Evolutionary conservation across 2,888 invertebrate genomes (phyloP), one percentile per base, ranked within the genome.

Genomic region (Ectemnius continuus): DNA sequence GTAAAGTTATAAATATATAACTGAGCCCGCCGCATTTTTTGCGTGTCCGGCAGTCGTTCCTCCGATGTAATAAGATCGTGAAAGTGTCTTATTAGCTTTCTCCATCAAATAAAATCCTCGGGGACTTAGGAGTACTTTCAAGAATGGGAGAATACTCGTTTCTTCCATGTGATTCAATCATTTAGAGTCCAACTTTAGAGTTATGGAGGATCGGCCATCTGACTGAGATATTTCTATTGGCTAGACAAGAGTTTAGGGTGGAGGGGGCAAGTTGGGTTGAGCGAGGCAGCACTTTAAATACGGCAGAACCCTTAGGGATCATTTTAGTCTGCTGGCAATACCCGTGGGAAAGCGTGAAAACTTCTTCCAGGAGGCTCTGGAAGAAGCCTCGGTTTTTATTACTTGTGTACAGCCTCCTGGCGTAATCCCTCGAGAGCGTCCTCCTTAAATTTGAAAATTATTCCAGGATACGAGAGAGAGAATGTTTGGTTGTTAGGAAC

Each of bases 1-100:
- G 63, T 71, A 76, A 52, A 66, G 66, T 77, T 77, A 71, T 76
- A 77, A 77, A 77, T 76, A 65, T 76, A 77, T 68, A 76, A 71
- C 68, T 57, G 76, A 75, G 71, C 20, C 47, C 65, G 71, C 47
- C 65, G 71, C 62, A 61, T 48, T 71, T 76, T 74, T 60, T 36
- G 62, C 16, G 20, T 11, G 28, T 4, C 28, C 11, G 60, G 4
- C 28, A 14, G 36, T 28, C 14, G 4, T 16, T 13, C 16, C 5
- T 4, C 4, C 52, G 16, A 16, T 52, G 52, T 52, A 52, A 52
- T 52, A 14, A 8, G 5, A 36, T 36, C 36, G 36, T 36, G 36
- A 36, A 36, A 36, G 8, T 11, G 36, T 36, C 36, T 36, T 36
- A 36, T 36, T 36, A 36, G 36, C 36, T 36, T 11, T 36, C 8